Percentiles rank a stretch among this genome's conserved stretches.
phyloP scores from a whole-genome alignment of 2,113 vertebrate genomes.

The Mustela nigripes region DNA sequence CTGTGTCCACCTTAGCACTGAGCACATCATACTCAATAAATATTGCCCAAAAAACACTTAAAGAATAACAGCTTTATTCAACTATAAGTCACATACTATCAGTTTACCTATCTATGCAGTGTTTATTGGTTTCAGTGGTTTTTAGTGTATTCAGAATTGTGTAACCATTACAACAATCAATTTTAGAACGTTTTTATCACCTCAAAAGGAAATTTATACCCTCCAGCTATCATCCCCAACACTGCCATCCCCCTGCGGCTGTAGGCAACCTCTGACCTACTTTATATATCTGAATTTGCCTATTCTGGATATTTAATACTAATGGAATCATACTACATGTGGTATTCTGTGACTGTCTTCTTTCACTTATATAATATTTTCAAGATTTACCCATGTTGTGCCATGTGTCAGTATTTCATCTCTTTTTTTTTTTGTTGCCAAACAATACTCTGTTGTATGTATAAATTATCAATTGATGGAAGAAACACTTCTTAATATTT shows the following conservation, averaged over 20 bases:
- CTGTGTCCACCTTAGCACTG: background rate
- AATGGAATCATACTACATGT: background rate
- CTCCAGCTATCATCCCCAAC: background rate
- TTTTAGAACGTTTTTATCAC: slow-evolving; percentile 35
- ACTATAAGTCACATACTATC: background rate
- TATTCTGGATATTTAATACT: background rate
- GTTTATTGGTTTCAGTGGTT: background rate
- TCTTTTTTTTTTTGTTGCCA: background rate
- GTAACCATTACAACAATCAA: background rate
- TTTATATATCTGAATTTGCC: slow-evolving; percentile 27
- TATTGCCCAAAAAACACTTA: background rate
- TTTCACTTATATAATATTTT: slow-evolving; percentile 16
- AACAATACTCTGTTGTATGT: background rate
- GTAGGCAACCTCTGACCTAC: background rate
- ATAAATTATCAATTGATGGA: background rate
- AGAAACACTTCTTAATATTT: background rate
- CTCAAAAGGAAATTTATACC: background rate
- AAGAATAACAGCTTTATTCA: background rate
- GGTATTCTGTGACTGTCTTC: background rate
- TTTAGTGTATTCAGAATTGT: slow-evolving; percentile 1
- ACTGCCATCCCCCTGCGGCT: background rate
- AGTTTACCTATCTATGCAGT: background rate
- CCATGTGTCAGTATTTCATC: background rate
- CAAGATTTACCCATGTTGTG: background rate
- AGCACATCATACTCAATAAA: background rate